These are phyloP conservation scores for Himalopsyche japonica DNA, from an alignment of 2,888 invertebrate genomes.

Conservation along the genomic window DNA sequence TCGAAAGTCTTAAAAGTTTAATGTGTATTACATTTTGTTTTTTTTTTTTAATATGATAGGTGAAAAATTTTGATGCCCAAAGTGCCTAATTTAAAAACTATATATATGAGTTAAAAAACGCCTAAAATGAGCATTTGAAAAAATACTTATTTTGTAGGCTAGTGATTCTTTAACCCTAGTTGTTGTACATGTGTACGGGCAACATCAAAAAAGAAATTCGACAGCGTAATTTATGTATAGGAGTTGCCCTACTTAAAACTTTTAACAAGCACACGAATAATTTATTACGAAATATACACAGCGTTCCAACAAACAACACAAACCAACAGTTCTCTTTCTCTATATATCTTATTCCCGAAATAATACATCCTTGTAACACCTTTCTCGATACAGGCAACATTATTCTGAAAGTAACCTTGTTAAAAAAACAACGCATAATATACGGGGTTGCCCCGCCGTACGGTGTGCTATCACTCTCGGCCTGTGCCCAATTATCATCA, in stretches of 20 bases:
- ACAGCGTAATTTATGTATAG: not conserved
- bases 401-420: not conserved
- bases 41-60: no score
- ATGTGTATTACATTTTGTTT: no score
- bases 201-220: not conserved
- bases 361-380: not conserved
- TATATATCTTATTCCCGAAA: not conserved
- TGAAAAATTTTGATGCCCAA: no score
- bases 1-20: no score
- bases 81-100: no score
- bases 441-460: not conserved
- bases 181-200: not conserved
- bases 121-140: no score
- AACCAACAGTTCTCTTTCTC: not conserved
- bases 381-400: not conserved
- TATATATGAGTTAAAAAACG: no score
- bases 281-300: not conserved
- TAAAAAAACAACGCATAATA: conserved; percentile 1
- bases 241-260: not conserved
- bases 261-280: not conserved
- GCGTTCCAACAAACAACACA: not conserved
- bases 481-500: conserved; percentile 36
- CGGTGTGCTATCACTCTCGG: not conserved
- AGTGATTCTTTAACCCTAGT: no score
- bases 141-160: no score